Conservation (phyloP, 2,113 vertebrate genomes). For the Turdus rufiventris region DNA sequence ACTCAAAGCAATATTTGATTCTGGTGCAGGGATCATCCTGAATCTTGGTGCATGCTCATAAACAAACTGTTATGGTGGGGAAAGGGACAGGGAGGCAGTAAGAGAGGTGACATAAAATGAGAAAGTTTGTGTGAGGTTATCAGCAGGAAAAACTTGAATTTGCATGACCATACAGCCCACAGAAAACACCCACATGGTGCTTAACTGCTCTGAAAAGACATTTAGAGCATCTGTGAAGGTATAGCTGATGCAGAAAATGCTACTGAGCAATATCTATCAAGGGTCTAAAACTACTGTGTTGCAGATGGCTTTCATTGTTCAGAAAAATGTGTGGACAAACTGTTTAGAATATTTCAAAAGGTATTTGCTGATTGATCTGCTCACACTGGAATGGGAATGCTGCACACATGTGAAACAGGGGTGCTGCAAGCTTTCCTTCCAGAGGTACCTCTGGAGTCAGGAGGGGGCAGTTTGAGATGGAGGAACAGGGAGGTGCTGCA, state of each 20-base stretch:
- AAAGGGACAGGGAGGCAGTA: background rate
- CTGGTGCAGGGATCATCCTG: background rate
- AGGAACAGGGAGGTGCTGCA: background rate
- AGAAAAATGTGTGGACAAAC: background rate
- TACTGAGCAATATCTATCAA: background rate
- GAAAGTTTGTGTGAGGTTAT: background rate
- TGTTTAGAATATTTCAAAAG: background rate
- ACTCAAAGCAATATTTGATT: background rate
- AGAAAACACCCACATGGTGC: background rate
- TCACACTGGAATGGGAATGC: background rate
- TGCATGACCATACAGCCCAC: background rate
- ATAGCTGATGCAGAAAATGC: background rate
- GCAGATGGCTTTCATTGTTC: background rate
- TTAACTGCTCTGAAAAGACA: background rate
- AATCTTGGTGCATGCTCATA: background rate
- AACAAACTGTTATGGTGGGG: background rate
- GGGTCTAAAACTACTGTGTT: background rate
- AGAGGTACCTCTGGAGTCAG: background rate
- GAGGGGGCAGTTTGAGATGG: background rate
- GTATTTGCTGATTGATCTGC: background rate
- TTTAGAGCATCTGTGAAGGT: background rate
- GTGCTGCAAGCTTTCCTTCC: fast-evolving
- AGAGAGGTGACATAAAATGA: background rate
- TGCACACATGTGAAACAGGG: fast-evolving
- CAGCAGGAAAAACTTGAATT: background rate